Conservation (phyloP, 2,113 vertebrate genomes). For the Cyanoramphus novaezelandiae region DNA sequence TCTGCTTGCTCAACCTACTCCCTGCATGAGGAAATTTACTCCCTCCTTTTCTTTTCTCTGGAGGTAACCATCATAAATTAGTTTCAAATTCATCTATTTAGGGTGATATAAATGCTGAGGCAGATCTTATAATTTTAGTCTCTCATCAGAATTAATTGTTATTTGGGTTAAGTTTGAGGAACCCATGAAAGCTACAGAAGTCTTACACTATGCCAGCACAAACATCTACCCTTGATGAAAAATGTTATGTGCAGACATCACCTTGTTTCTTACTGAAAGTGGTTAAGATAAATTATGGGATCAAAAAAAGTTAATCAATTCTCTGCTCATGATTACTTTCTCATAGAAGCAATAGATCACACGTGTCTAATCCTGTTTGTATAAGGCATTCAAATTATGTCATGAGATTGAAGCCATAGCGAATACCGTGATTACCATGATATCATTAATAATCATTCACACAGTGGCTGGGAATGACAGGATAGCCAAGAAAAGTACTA, state of each 20-base stretch:
- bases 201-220: neutral
- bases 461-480: neutral
- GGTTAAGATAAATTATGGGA: conserved; percentile 1
- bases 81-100: neutral
- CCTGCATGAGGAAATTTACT: neutral
- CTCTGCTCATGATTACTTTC: conserved; percentile 66
- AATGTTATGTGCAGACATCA: neutral
- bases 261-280: neutral
- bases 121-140: neutral
- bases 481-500: conserved; percentile 12
- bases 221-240: neutral
- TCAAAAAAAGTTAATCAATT: conserved; percentile 59
- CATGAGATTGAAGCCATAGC: neutral
- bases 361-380: conserved; percentile 26
- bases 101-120: neutral
- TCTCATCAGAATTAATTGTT: neutral
- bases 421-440: neutral
- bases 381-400: conserved; percentile 27
- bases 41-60: neutral
- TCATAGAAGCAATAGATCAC: conserved; percentile 56
- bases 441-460: neutral
- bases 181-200: neutral
- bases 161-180: neutral
- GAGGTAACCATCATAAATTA: neutral
- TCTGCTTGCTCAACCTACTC: neutral